Conservation (phyloP, 1,140 invertebrate species). For the Cydia pomonella region DNA sequence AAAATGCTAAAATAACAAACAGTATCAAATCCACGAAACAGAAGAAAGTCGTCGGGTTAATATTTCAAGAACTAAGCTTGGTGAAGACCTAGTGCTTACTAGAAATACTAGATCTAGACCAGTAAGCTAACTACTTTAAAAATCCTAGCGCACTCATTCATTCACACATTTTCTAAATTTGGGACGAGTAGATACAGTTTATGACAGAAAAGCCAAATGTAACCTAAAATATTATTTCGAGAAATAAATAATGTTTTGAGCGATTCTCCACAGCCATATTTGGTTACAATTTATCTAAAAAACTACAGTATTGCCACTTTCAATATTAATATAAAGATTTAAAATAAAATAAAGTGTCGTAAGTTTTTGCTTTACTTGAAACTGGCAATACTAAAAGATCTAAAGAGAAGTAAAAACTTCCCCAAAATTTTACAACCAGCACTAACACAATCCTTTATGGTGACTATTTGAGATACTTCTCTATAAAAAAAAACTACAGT, state of each 20-base stretch:
- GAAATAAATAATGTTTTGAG: constrained; percentile 32
- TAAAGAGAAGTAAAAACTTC: too few species aligned
- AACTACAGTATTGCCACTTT: neutral
- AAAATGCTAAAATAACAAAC: neutral
- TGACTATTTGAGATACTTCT: too few species aligned
- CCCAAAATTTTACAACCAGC: too few species aligned
- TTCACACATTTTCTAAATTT: neutral
- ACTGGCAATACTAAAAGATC: too few species aligned
- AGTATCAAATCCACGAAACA: constrained; percentile 3
- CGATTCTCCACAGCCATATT: constrained; percentile 13
- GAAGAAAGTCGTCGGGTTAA: constrained; percentile 11
- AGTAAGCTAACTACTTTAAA: neutral
- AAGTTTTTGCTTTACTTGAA: too few species aligned
- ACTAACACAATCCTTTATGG: too few species aligned
- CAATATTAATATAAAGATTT: neutral
- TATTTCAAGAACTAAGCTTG: neutral
- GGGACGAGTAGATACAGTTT: constrained; percentile 3
- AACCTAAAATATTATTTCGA: constrained; percentile 27
- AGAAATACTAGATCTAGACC: neutral
- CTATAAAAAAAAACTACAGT: neutral
- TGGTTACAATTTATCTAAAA: neutral
- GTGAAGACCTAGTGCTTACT: neutral
- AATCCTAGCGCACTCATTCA: neutral
- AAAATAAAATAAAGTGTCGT: neutral
- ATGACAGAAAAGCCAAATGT: constrained; percentile 1